phyloP scores from a whole-genome alignment of 2,888 invertebrate genomes.

The Corbicula japonica region DNA sequence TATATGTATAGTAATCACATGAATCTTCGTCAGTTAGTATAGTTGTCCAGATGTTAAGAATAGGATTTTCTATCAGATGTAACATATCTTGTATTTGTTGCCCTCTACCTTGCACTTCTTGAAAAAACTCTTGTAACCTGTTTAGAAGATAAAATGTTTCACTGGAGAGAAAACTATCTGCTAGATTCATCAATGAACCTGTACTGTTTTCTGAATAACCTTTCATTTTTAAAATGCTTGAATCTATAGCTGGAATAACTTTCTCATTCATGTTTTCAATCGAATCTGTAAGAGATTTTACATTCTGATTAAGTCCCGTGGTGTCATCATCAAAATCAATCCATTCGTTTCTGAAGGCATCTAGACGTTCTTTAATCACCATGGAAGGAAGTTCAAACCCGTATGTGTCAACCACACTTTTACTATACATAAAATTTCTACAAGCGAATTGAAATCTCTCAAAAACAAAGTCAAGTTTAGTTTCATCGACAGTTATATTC shows the following conservation, averaged over 20 bases:
- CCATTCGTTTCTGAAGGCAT: slow-evolving; percentile 61
- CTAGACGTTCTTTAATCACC: slow-evolving; percentile 59
- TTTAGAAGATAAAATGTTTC: slow-evolving; percentile 62
- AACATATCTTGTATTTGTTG: slow-evolving; percentile 74
- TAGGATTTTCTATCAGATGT: slow-evolving; percentile 59
- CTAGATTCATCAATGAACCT: slow-evolving; percentile 62
- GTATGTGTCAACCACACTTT: slow-evolving; percentile 74
- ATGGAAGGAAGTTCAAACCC: slow-evolving; percentile 72
- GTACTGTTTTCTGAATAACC: slow-evolving; percentile 56
- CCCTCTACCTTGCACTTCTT: slow-evolving; percentile 74
- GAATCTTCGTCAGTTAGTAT: slow-evolving; percentile 74
- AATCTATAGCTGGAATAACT: slow-evolving; percentile 53
- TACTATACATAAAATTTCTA: slow-evolving; percentile 69
- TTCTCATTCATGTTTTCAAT: slow-evolving; percentile 51
- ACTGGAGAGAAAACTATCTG: slow-evolving; percentile 62
- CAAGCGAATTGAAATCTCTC: slow-evolving; percentile 64
- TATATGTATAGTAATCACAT: slow-evolving; percentile 70
- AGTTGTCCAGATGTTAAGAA: slow-evolving; percentile 68
- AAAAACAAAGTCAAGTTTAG: slow-evolving; percentile 54
- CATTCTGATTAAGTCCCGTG: slow-evolving; percentile 55
- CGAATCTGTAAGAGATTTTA: slow-evolving; percentile 41
- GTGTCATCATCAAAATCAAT: slow-evolving; percentile 43
- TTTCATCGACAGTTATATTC: slow-evolving; percentile 55
- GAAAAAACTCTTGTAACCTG: slow-evolving; percentile 70
- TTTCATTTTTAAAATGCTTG: slow-evolving; percentile 40